Percentiles rank a stretch among this genome's conserved stretches.
Conservation (phyloP, 2,888 invertebrate species). For the Drosophila mettleri region DNA sequence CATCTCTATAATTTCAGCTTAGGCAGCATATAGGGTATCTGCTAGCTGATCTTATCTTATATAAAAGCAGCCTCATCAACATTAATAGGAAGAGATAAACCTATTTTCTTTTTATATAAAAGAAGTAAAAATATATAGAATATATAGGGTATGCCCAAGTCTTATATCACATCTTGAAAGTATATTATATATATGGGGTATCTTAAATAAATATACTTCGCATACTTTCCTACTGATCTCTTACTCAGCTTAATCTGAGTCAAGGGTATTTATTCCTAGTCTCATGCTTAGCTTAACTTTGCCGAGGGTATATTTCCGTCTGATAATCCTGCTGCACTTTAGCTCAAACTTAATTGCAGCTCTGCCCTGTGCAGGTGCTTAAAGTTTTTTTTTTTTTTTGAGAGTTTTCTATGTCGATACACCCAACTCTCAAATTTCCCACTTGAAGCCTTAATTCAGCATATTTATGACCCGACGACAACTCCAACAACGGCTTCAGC, state of each 20-base stretch:
- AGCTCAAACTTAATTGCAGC: slow-evolving; percentile 33
- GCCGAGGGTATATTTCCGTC: neutral
- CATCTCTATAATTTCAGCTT: neutral
- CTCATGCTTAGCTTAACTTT: neutral
- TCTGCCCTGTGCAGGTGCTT: slow-evolving; percentile 27
- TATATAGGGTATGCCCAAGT: neutral
- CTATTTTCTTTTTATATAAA: neutral
- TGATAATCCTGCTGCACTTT: neutral
- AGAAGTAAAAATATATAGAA: neutral
- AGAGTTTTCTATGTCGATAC: neutral
- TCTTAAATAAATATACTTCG: too few relatives aligned
- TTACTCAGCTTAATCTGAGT: neutral
- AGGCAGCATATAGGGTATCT: slow-evolving; percentile 22
- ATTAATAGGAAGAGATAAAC: neutral
- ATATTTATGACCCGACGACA: slow-evolving; percentile 71
- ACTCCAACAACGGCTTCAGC: slow-evolving; percentile 1
- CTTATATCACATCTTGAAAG: neutral
- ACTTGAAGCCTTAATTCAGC: slow-evolving; percentile 24
- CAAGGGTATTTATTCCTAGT: neutral
- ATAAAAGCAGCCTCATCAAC: neutral
- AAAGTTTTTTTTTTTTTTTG: neutral
- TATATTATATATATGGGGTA: too few relatives aligned
- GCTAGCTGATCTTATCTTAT: slow-evolving; percentile 1
- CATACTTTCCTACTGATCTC: too few relatives aligned
- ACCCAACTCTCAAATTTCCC: slow-evolving; percentile 6